Evolutionary conservation across 2,888 invertebrate genomes (phyloP), one percentile per base, ranked within the genome.

Genomic region (Salticus scenicus): DNA sequence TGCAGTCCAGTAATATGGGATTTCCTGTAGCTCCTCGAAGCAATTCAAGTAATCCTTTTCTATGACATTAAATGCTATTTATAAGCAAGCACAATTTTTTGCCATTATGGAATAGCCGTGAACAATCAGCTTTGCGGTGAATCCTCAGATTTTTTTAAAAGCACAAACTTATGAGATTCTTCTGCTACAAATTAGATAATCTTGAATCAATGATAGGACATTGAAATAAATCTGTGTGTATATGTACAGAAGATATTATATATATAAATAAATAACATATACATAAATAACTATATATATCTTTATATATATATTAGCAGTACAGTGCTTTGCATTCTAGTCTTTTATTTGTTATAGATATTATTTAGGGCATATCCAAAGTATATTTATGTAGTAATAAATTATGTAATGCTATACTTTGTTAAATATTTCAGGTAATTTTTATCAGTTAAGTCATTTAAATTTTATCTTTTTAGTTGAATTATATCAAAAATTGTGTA

Each of bases 291-390:
- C 5, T n/a, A n/a, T n/a, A n/a, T n/a, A n/a, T n/a, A n/a, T n/a
- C n/a, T n/a, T n/a, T n/a, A n/a, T n/a, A n/a, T 57, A 57, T 67
- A 67, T 67, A 33, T 67, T 28, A 51, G 82, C 71, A 83, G 83
- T 77, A 83, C 83, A 83, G 77, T 57, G 83, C 83, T 77, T 83
- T 83, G 76, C 77, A 81, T 77, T 66, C 83, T 83, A 83, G 83
- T 83, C 83, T 77, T 67, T 71, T 47, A 30, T 76, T 69, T 31
- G 33, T 67, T 51, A 69, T 57, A 69, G 67, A 42, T 66, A n/a
- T 74, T n/a, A 33, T 66, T 31, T 30, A 66, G 30, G 12, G n/a
- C n/a, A 28, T 27, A 20, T 17, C 12, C 2, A 57, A 17, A 57
- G 57, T 57, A 57, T 47, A 47, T 57, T 57, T 57, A 57, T 24